A percentile compares a stretch with the other conserved stretches of the same genome.
Evolutionary conservation across 2,888 invertebrate genomes (phyloP).

Genomic region (Drosophila kuntzei): DNA sequence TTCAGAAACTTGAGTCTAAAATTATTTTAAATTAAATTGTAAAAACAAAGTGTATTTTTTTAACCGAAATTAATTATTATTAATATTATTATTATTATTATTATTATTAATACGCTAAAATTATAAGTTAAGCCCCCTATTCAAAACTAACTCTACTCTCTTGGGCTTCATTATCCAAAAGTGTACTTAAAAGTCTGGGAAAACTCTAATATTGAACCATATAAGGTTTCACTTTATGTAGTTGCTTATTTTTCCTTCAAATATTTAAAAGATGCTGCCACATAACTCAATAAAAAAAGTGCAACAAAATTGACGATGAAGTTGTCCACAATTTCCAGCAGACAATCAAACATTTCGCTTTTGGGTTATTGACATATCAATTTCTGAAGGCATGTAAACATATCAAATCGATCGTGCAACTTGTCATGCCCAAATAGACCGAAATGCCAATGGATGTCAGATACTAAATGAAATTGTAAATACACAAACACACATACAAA

Average conservation of each 20-base stretch:
- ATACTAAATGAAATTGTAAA: conserved; percentile 81
- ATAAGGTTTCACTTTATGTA: not conserved
- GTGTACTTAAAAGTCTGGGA: not conserved
- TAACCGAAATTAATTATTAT: too few species aligned
- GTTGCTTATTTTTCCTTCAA: not conserved
- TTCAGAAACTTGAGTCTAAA: too few species aligned
- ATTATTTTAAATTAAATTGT: too few species aligned
- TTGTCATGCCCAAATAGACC: conserved; percentile 75
- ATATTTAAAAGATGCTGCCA: conserved; percentile 1
- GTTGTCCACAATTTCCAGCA: conserved; percentile 35
- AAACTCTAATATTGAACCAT: too few species aligned
- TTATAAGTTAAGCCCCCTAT: too few species aligned
- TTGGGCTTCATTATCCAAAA: not conserved
- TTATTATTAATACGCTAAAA: too few species aligned
- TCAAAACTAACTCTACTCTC: not conserved
- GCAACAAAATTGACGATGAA: conserved; percentile 36
- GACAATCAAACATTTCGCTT: conserved; percentile 30
- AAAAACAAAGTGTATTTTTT: too few species aligned
- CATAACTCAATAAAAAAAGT: not conserved
- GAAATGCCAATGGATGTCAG: conserved; percentile 67
- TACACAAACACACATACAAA: conserved; percentile 41
- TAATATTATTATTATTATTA: too few species aligned
- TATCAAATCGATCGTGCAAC: conserved; percentile 76
- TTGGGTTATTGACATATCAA: conserved; percentile 73
- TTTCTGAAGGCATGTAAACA: conserved; percentile 68